Evolutionary conservation across 2,113 vertebrate genomes (phyloP).

Genomic region (Vombatus ursinus): DNA sequence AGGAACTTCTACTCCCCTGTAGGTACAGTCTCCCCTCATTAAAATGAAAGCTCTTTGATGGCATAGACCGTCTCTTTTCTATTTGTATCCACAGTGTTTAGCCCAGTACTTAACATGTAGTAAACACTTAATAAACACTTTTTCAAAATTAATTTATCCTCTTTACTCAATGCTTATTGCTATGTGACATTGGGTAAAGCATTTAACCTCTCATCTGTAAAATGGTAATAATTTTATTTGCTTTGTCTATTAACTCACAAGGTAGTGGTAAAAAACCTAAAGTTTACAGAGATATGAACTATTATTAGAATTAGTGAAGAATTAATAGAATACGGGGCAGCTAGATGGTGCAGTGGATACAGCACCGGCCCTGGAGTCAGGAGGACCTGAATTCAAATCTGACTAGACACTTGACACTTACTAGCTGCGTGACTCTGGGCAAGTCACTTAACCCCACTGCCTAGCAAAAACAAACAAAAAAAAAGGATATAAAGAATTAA

Average conservation of each 20-base stretch:
- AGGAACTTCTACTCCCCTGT: not conserved
- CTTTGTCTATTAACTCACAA: not conserved
- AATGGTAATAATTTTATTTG: not conserved
- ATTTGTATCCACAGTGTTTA: not conserved
- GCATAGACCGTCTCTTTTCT: not conserved
- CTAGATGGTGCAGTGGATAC: too few species aligned
- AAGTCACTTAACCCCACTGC: too few species aligned
- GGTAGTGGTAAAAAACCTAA: not conserved
- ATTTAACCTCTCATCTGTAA: not conserved
- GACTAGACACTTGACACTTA: too few species aligned
- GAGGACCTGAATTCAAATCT: too few species aligned
- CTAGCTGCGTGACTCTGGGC: too few species aligned
- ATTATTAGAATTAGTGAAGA: not conserved
- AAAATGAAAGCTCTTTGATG: not conserved
- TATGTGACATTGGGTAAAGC: not conserved
- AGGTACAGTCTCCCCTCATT: not conserved
- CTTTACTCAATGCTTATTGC: not conserved
- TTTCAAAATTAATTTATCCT: not conserved
- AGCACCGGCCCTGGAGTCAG: too few species aligned
- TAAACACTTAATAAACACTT: not conserved
- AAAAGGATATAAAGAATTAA: too few species aligned
- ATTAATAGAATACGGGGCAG: not conserved
- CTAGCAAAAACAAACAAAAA: too few species aligned
- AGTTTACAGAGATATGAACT: not conserved
- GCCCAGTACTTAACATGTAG: not conserved